phyloP scores from a whole-genome alignment of 1,140 invertebrate genomes.

The Neotoxoptera formosana region DNA sequence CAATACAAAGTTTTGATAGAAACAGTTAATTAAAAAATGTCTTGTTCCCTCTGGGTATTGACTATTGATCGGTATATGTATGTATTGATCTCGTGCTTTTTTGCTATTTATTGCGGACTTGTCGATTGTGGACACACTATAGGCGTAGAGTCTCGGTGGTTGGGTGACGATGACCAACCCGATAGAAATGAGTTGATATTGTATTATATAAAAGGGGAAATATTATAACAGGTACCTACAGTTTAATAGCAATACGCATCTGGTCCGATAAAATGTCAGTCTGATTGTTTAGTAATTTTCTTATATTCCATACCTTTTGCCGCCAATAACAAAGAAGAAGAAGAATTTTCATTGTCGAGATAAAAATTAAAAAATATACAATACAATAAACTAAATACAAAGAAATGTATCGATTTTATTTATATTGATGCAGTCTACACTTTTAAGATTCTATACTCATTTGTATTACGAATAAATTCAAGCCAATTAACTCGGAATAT shows the following conservation, averaged over 20 bases:
- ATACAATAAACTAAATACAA: conserved; percentile 32
- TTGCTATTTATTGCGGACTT: neutral
- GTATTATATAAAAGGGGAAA: neutral
- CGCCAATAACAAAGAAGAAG: neutral
- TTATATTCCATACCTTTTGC: neutral
- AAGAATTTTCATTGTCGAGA: conserved; percentile 15
- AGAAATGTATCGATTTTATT: neutral
- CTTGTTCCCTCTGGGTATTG: conserved; percentile 16
- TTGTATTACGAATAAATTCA: conserved; percentile 13
- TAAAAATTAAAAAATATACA: conserved; percentile 22
- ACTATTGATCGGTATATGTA: conserved; percentile 15
- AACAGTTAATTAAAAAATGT: conserved; percentile 43
- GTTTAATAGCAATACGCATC: neutral
- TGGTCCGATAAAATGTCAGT: neutral
- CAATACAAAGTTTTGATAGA: conserved; percentile 26
- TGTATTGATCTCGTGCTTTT: conserved; percentile 32
- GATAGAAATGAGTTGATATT: neutral
- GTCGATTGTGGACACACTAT: neutral
- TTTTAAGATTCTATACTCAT: neutral
- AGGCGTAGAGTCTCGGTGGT: neutral
- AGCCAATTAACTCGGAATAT: conserved; percentile 22
- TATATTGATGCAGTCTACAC: neutral
- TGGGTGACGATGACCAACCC: neutral
- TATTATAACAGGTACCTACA: neutral
- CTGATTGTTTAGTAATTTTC: conserved; percentile 9